phyloP scores from a whole-genome alignment of 2,888 invertebrate genomes.

The Atherix ibis region DNA sequence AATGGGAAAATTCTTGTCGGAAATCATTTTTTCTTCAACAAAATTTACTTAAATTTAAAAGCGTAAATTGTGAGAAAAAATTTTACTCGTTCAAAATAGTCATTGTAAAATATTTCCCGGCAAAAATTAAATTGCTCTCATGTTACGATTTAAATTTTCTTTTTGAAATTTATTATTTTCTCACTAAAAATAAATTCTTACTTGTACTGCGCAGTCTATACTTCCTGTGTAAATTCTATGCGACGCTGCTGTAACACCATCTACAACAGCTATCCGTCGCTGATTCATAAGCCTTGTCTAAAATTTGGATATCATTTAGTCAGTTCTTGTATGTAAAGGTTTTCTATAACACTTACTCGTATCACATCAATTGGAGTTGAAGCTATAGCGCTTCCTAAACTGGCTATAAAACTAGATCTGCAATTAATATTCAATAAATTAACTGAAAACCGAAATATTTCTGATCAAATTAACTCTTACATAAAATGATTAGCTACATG shows the following conservation, averaged over 20 bases:
- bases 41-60: background rate
- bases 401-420: constrained; percentile 81
- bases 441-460: background rate
- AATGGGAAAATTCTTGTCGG: background rate
- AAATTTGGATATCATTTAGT: too few species aligned
- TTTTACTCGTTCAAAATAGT: too few species aligned
- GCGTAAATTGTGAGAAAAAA: too few species aligned
- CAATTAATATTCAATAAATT: constrained; percentile 20
- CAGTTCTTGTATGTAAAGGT: too few species aligned
- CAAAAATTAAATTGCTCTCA: too few species aligned
- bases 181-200: constrained; percentile 24
- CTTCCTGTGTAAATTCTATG: constrained; percentile 62
- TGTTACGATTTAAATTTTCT: too few species aligned
- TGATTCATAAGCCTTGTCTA: constrained; percentile 94
- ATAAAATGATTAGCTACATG: constrained; percentile 71
- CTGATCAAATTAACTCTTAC: constrained; percentile 35
- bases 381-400: constrained; percentile 81
- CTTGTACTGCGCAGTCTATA: constrained; percentile 64
- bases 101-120: too few species aligned
- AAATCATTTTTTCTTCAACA: background rate
- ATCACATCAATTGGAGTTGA: constrained; percentile 91
- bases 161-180: too few species aligned
- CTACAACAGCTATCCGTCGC: constrained; percentile 39
- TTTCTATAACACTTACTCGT: constrained; percentile 44
- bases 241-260: constrained; percentile 24